Evolutionary conservation across 2,888 invertebrate species (phyloP).

Genomic region (Drosophila siamana): DNA sequence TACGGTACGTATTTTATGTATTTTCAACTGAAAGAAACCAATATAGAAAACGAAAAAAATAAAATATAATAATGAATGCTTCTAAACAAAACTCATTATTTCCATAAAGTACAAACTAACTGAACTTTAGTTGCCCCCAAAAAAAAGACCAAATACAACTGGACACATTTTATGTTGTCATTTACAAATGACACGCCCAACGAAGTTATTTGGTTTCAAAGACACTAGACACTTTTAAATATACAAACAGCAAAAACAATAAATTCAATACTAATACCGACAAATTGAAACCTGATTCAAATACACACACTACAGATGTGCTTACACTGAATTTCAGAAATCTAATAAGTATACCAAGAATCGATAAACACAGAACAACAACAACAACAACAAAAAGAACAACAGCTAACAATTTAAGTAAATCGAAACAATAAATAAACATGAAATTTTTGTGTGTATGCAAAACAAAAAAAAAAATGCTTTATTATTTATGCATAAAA

Average conservation of each 20-base stretch:
- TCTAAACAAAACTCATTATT: slow-evolving; percentile 31
- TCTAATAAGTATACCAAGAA: slow-evolving; percentile 27
- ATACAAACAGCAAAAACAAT: slow-evolving; percentile 26
- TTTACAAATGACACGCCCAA: slow-evolving; percentile 53
- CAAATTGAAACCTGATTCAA: slow-evolving; percentile 35
- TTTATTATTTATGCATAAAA: slow-evolving; percentile 7
- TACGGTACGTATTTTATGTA: slow-evolving; percentile 39
- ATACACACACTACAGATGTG: slow-evolving; percentile 11
- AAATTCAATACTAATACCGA: slow-evolving; percentile 21
- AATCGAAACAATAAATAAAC: slow-evolving; percentile 72
- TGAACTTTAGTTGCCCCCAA: slow-evolving; percentile 24
- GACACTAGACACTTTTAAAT: slow-evolving; percentile 39
- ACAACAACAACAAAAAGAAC: slow-evolving; percentile 9
- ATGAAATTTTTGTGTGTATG: slow-evolving; percentile 72
- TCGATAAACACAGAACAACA: slow-evolving; percentile 27
- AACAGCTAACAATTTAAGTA: slow-evolving; percentile 51
- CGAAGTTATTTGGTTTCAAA: slow-evolving; percentile 79
- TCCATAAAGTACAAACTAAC: slow-evolving; percentile 46
- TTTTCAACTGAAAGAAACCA: slow-evolving; percentile 32
- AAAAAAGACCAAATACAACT: slow-evolving; percentile 53
- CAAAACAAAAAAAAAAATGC: slow-evolving; percentile 43
- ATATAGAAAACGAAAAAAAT: not conserved
- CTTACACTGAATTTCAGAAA: slow-evolving; percentile 41
- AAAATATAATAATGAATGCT: slow-evolving; percentile 27
- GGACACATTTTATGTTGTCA: slow-evolving; percentile 46